Percentiles rank a stretch among this genome's conserved stretches.
phyloP scores from a whole-genome alignment of 2,797 vertebrate genomes.

The Sebastes nivosus region DNA sequence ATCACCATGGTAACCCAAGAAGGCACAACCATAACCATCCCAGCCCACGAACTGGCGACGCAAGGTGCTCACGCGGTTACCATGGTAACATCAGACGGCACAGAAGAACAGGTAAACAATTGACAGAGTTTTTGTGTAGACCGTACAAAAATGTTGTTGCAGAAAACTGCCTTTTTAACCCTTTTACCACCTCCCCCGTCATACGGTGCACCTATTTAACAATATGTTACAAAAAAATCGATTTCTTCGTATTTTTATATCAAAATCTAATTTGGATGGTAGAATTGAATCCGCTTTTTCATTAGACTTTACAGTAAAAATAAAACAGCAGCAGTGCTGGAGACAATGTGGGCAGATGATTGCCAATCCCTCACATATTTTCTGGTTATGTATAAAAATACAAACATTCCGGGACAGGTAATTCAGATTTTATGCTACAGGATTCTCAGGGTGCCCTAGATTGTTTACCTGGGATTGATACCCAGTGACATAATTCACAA shows the following conservation, averaged over 20 bases:
- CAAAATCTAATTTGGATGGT: too few species aligned
- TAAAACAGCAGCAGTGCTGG: neutral
- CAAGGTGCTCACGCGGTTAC: conserved; percentile 91
- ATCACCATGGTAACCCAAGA: conserved; percentile 99
- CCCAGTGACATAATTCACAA: neutral
- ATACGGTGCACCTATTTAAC: too few species aligned
- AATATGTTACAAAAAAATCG: too few species aligned
- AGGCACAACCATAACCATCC: conserved; percentile 97
- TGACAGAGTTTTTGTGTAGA: neutral
- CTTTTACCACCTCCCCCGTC: too few species aligned
- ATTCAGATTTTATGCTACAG: neutral
- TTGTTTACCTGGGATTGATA: neutral
- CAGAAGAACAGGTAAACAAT: conserved; percentile 90
- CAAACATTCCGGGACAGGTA: neutral
- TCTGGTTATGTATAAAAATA: neutral
- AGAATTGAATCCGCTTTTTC: neutral
- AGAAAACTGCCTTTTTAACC: too few species aligned
- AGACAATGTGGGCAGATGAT: neutral
- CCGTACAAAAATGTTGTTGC: neutral
- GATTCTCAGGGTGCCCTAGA: neutral
- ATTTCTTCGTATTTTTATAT: too few species aligned
- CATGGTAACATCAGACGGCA: conserved; percentile 94
- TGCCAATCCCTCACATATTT: neutral
- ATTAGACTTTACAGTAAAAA: neutral
- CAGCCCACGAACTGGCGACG: conserved; percentile 92